Percentiles rank a stretch among this genome's conserved stretches.
Conservation (phyloP, 2,797 vertebrate species). For the Channallabes apus region DNA sequence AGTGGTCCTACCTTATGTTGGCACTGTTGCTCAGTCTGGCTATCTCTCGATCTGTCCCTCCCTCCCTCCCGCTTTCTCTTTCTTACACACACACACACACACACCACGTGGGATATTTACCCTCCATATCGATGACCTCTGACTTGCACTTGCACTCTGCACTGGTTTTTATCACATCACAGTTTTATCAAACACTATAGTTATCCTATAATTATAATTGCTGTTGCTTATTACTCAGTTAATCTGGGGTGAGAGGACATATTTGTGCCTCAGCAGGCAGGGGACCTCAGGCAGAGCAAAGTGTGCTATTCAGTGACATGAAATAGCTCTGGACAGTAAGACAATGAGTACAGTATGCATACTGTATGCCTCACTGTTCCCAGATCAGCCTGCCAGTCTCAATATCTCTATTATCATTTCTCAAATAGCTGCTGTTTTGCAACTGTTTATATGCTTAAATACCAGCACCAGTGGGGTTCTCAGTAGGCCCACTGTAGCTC, state of each 20-base stretch:
- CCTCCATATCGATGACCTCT: neutral
- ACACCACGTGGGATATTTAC: neutral
- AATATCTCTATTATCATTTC: neutral
- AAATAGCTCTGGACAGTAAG: neutral
- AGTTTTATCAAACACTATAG: neutral
- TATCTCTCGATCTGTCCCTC: neutral
- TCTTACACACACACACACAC: neutral
- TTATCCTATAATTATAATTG: neutral
- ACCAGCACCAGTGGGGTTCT: neutral
- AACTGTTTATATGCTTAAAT: neutral
- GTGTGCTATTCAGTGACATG: neutral
- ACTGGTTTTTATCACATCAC: neutral
- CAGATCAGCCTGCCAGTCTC: neutral
- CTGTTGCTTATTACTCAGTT: neutral
- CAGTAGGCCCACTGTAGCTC: slow-evolving; percentile 17
- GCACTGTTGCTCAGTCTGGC: slow-evolving; percentile 12
- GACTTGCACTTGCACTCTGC: too few relatives aligned
- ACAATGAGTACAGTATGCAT: neutral
- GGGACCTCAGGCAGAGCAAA: slow-evolving; percentile 11
- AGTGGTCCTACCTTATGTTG: slow-evolving; percentile 1
- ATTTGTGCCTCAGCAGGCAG: neutral
- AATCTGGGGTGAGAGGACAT: neutral
- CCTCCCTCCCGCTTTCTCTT: too few relatives aligned
- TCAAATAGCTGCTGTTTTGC: neutral
- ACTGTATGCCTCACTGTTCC: neutral